Evolutionary conservation across 1,140 invertebrate species (phyloP), one percentile per base, ranked within the genome.

Genomic region (Ctenoplectra terminalis): DNA sequence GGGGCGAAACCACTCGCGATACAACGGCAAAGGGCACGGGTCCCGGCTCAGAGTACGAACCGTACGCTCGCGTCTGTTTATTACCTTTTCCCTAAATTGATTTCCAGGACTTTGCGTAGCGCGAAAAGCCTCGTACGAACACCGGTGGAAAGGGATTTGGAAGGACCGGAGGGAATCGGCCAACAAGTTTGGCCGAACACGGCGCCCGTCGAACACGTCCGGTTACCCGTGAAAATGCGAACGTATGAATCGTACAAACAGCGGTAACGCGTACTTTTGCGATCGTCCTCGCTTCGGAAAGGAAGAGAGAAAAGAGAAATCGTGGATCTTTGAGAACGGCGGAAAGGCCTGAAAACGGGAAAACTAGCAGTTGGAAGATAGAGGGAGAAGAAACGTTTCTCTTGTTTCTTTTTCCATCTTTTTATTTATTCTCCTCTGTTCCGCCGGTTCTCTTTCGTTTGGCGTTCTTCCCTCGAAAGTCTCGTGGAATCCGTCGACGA

Each of bases 191-290:
- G 84, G 78, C 88, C 84, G 82, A 86, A 80, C 79, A 58, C 54
- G 61, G 79, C 70, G 70, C 82, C 86, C 83, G 75, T 84, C 90
- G 85, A 90, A 91, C n/a, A n/a, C 89, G 90, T 87, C 87, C 89
- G 73, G 85, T 92, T 90, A 92, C 90, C 91, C 89, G 88, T 92
- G 89, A 91, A 90, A 92, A 92, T 87, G 87, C 90, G 91, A 92
- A 90, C 90, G 89, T 90, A 85, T 81, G 87, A 89, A 87, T 90
- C 90, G 83, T 86, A 82, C 89, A 91, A 92, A 90, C 90, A 91
- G 82, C 83, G 80, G 66, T 86, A 86, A 90, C 90, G 91, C 89
- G 88, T 90, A 89, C 85, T 83, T n/a, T n/a, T n/a, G n/a, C n/a
- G n/a, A n/a, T n/a, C n/a, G n/a, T n/a, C n/a, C n/a, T n/a, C n/a